Conservation (phyloP, 2,888 invertebrate genomes). For the Eristalinus sepulchralis region DNA sequence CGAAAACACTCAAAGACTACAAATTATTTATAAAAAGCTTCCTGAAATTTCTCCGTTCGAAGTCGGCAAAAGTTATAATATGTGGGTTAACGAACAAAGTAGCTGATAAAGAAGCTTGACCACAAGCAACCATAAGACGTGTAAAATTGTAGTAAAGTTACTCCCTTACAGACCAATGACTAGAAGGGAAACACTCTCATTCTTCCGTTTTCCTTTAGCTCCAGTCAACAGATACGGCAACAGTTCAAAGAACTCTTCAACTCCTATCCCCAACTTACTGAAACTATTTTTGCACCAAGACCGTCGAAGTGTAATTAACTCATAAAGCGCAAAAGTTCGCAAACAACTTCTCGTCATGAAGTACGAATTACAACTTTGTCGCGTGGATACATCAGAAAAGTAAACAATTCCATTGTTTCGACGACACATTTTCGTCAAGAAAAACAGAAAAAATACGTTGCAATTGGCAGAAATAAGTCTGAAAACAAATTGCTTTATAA, state of each 20-base stretch:
- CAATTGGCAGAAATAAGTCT: neutral
- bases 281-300: neutral
- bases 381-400: slow-evolving; percentile 6
- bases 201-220: neutral
- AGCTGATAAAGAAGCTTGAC: no score
- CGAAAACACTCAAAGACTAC: no score
- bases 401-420: neutral
- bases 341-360: slow-evolving; percentile 23
- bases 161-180: neutral
- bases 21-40: no score
- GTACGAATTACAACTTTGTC: neutral
- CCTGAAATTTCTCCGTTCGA: no score
- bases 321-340: slow-evolving; percentile 18
- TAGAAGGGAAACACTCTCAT: neutral
- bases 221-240: neutral
- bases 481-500: neutral
- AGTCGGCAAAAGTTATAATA: no score
- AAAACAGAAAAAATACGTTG: neutral
- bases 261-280: neutral
- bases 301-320: neutral
- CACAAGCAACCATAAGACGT: no score
- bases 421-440: neutral
- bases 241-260: neutral
- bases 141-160: no score
- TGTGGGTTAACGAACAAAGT: no score